Base-by-base conservation (phyloP, 2,888 invertebrate genomes). In the Oxycera nigricornis region DNA sequence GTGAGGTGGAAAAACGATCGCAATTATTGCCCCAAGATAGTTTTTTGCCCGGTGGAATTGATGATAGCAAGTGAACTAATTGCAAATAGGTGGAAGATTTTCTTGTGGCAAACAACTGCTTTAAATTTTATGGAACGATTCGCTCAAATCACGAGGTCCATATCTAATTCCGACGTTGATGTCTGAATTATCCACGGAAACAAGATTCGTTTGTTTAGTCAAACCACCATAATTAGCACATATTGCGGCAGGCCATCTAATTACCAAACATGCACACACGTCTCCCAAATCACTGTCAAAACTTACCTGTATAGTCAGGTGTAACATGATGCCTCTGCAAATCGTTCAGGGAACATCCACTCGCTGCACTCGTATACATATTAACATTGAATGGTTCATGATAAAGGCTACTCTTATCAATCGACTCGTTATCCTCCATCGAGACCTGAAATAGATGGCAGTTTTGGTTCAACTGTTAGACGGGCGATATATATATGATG, bases 271-370 rank as follows among this genome's bases (percentile, higher is more conserved):
- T 57, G 55, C 55, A 55, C 9, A 50, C 50, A 17, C 55, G 14
- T 14, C 20, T 55, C 57, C 2, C 14, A 59, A 1, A 59, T 31
- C 17, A 17, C 28, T 4, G 11, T n/a, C n/a, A 57, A 57, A 57
- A 81, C 82, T 82, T 85, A 89, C 89, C 89, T 83, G 88, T 87
- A 80, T 89, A 89, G 82, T 88, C 88, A 74, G 88, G 88, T 79
- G 88, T 87, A 80, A 85, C 85, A 81, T 86, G 86, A 80, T 86
- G 86, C 72, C 86, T 83, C 78, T 86, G 86, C 79, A 86, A 82
- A 81, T 85, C 84, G 80, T 85, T 85, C 80, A 85, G 82, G 68
- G 85, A 84, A 77, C 86, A 85, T 74, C 83, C 86, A 79, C 85
- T 85, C 65, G 85, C 85, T 75, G 86, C 85, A 81, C 84, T 86